These are phyloP conservation scores for Chiridota heheva DNA, from an alignment of 35 echinoderm and acorn worm species.

Conservation along the genomic window DNA sequence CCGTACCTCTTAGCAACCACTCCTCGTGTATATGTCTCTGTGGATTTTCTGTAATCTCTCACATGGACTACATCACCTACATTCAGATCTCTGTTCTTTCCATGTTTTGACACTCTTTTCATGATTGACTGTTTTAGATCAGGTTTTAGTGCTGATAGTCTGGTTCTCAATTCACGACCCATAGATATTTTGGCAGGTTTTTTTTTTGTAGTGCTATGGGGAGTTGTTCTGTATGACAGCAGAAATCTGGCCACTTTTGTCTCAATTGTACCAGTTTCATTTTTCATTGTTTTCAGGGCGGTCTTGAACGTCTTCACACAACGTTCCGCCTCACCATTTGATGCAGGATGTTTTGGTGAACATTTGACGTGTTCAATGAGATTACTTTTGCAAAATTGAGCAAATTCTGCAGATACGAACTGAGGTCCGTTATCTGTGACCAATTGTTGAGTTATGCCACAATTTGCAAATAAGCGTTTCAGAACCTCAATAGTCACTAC, in stretches of 20 bases:
- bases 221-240: constrained; percentile 27
- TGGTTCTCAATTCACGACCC: constrained; percentile 13
- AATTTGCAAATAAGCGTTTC: constrained; percentile 44
- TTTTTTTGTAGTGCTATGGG: constrained; percentile 34
- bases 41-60: constrained; percentile 26
- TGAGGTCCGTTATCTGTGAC: constrained; percentile 59
- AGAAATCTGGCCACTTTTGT: constrained; percentile 14
- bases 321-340: constrained; percentile 49
- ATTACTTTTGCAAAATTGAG: constrained; percentile 47
- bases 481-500: constrained; percentile 42
- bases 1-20: neutral
- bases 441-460: constrained; percentile 37
- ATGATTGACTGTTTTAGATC: constrained; percentile 26
- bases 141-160: constrained; percentile 4
- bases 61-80: constrained; percentile 31
- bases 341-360: constrained; percentile 56
- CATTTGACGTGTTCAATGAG: constrained; percentile 48
- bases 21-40: constrained; percentile 2
- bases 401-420: constrained; percentile 52
- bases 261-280: neutral
- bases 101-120: neutral
- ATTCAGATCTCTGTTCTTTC: constrained; percentile 20
- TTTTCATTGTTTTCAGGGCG: neutral
- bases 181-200: constrained; percentile 49
- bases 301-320: constrained; percentile 35